Evolutionary conservation across 1,140 invertebrate species (phyloP), one percentile per base, ranked within the genome.

Genomic region (Scaptomyza pallida): DNA sequence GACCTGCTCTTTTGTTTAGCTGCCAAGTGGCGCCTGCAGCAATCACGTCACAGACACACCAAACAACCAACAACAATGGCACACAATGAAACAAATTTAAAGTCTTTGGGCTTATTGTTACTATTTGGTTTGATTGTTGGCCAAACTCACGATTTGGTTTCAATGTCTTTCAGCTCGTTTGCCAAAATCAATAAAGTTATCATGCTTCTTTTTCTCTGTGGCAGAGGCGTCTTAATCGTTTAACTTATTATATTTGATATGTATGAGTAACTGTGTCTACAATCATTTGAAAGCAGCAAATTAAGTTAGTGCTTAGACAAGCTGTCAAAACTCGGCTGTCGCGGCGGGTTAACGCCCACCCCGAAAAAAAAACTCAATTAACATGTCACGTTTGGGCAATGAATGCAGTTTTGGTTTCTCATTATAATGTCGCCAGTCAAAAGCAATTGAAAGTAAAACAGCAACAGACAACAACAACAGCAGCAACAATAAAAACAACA

Each of bases 121-220:
- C 50, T 77, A 78, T 48, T 65, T 76, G 63, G 40, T 52, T 82
- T 74, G 70, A 82, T 82, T 82, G 78, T 82, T 82, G 59, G 64
- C 74, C 79, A 43, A 71, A 67, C 74, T 88, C 82, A 88, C 82
- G 82, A 82, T 69, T 88, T 47, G 60, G 68, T 72, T 88, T 88
- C 78, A 88, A 88, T 82, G 82, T 88, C 78, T 86, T 74, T 72
- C 43, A 57, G 45, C 79, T 75, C 56, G 74, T 78, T 81, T 70
- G 78, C 37, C 73, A 81, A 85, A 85, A 85, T 85, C 81, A 88
- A 85, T 85, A 88, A 81, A 88, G 81, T 88, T 81, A 88, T 88
- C 77, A 88, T 71, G 65, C 74, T 75, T 67, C 59, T 30, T 41
- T 71, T 75, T 67, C 59, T 30, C n/a, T 41, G 44, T 30, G 75